Conservation (phyloP, 2,888 invertebrate species). For the Acrobasis suavella region DNA sequence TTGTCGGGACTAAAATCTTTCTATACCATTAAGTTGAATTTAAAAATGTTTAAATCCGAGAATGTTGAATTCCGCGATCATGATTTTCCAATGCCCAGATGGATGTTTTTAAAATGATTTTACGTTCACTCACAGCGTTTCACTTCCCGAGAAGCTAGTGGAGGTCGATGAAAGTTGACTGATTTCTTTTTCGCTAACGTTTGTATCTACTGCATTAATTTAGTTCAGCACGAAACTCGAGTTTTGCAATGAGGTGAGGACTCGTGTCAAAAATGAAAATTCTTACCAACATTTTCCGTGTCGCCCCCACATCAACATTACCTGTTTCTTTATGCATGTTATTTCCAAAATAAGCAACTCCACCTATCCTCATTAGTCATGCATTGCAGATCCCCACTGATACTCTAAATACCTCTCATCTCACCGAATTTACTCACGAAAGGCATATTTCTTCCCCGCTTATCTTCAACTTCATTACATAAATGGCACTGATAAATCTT, state of each 20-base stretch:
- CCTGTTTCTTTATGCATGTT: constrained; percentile 3
- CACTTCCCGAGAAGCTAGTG: too few species aligned
- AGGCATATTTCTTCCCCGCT: constrained; percentile 21
- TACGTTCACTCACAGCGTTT: too few species aligned
- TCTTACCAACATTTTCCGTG: not conserved
- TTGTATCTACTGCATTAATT: too few species aligned
- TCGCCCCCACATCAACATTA: constrained; percentile 2
- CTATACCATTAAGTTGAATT: too few species aligned
- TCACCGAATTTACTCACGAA: constrained; percentile 11
- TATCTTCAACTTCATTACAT: constrained; percentile 21
- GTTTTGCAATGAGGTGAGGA: not conserved
- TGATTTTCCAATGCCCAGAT: too few species aligned
- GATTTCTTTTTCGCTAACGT: too few species aligned
- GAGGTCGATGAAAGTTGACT: too few species aligned
- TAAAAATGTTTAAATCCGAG: too few species aligned
- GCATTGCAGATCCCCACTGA: constrained; percentile 21
- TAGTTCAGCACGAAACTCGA: not conserved
- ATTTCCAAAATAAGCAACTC: constrained; percentile 11
- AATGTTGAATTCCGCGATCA: too few species aligned
- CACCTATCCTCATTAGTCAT: constrained; percentile 16
- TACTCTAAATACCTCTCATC: constrained; percentile 20
- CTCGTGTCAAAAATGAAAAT: not conserved
- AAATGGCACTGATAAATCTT: constrained; percentile 21
- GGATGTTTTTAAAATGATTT: too few species aligned
- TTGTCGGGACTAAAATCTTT: too few species aligned